These are phyloP conservation scores for Notoglanidium macrostoma DNA, from an alignment of 2,797 vertebrate species.

Conservation along the genomic window DNA sequence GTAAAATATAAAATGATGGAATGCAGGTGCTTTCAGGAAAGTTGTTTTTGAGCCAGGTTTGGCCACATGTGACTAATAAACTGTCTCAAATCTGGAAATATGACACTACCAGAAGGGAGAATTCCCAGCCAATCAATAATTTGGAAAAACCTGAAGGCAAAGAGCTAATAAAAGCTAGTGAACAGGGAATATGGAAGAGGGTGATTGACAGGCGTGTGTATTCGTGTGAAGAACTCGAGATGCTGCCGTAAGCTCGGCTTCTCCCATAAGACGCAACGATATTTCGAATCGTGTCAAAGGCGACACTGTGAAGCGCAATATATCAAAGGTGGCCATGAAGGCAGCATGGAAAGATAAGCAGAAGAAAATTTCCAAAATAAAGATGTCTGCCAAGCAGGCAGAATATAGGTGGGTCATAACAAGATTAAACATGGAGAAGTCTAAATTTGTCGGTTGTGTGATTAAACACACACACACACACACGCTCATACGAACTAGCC, in stretches of 20 bases:
- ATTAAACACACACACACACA: slow-evolving; percentile 11
- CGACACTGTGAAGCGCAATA: not conserved
- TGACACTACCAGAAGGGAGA: slow-evolving; percentile 18
- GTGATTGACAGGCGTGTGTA: slow-evolving; percentile 55
- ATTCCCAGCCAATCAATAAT: slow-evolving; percentile 19
- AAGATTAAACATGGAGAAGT: not conserved
- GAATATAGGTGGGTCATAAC: not conserved
- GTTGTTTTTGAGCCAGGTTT: slow-evolving; percentile 19
- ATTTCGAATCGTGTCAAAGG: slow-evolving; percentile 9
- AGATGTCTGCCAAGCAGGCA: not conserved
- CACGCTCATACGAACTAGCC: not conserved
- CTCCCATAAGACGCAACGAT: slow-evolving; percentile 20
- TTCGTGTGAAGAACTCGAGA: slow-evolving; percentile 44
- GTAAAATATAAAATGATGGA: slow-evolving; percentile 24
- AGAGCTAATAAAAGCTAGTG: slow-evolving; percentile 19
- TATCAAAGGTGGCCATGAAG: not conserved
- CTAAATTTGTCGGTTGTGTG: slow-evolving; percentile 22
- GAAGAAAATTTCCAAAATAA: not conserved
- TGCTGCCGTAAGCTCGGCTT: slow-evolving; percentile 54
- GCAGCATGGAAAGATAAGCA: not conserved
- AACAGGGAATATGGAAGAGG: slow-evolving; percentile 44
- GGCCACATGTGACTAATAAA: slow-evolving; percentile 30
- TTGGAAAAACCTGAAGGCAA: slow-evolving; percentile 21
- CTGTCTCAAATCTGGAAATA: slow-evolving; percentile 30
- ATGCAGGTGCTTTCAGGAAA: slow-evolving; percentile 14